Conservation (phyloP, 2,113 vertebrate genomes). For the Astatotilapia flaviijosephi region DNA sequence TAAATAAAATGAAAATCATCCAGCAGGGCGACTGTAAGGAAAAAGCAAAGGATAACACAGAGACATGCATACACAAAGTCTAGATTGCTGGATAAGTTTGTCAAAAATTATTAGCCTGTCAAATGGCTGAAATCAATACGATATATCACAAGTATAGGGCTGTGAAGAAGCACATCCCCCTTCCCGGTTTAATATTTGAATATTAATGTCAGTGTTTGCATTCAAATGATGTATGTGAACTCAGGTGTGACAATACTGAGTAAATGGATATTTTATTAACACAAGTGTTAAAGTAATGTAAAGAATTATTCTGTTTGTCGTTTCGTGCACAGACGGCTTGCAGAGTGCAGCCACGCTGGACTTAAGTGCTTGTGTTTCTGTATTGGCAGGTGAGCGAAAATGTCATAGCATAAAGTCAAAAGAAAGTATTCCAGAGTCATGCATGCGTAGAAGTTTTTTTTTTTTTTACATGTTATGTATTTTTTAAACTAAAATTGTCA, state of each 20-base stretch:
- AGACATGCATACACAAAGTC: background rate
- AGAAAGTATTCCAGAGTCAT: background rate
- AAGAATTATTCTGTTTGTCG: background rate
- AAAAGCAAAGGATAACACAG: background rate
- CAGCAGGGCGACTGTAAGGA: background rate
- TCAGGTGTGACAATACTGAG: background rate
- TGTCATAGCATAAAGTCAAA: background rate
- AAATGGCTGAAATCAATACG: background rate
- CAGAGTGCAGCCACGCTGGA: rapidly evolving
- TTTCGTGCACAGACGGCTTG: background rate
- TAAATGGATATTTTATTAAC: background rate
- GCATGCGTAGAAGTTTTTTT: rapidly evolving
- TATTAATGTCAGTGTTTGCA: background rate
- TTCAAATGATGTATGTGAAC: background rate
- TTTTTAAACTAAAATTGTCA: background rate
- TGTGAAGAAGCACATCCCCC: background rate
- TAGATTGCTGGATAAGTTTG: rapidly evolving
- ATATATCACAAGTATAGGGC: background rate
- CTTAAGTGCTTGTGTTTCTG: background rate
- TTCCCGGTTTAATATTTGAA: background rate
- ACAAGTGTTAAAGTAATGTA: background rate
- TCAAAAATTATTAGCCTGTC: background rate
- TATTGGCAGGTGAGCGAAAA: background rate
- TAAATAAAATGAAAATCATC: background rate
- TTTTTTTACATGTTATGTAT: background rate